Base-by-base conservation (phyloP, 2,888 invertebrate genomes). In the Zelleria hepariella region DNA sequence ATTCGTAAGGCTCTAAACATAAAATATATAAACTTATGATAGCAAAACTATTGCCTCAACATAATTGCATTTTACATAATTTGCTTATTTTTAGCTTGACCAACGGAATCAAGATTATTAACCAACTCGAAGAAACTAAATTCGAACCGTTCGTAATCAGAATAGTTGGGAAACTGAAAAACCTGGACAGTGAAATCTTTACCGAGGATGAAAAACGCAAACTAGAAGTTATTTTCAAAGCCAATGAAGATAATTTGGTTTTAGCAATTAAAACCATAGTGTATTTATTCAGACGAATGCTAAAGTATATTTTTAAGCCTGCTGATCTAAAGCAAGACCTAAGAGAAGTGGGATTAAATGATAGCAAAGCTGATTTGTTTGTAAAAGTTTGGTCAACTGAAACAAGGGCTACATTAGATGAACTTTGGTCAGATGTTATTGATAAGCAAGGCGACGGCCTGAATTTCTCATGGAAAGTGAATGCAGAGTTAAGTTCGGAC, bases 291-390 rank as follows among this genome's bases (percentile, higher is more conserved):
- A 86, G 80, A 68, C 78, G 76, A 65, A 70, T 82, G 63, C 61
- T 82, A 1, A 88, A 84, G 64, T 87, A 71, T 64, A 81, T 88
- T 58, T 82, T 86, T 63, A 85, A 86, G 84, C 87, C 88, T 18
- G 59, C 64, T n/a, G 67, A 82, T 68, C 71, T 88, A 27, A 86
- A 80, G 68, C 73, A 63, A 63, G 82, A 86, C 69, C 69, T 88
- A 6, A 72, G 69, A 60, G 61, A 62, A 26, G 63, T 83, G 56
- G 87, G 86, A 42, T 66, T 87, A 10, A 73, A 62, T 62, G 71
- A 73, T 69, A 76, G 78, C 48, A 88, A 86, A 68, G 71, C 79
- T 23, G 82, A 84, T 60, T 64, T 70, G 8, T 72, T 87, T 65
- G 71, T 85, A 2, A 86, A 86, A 68, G 68, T 82, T 20, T 88